Evolutionary conservation across 1,140 invertebrate genomes (phyloP), one percentile per base, ranked within the genome.

Genomic region (Geopemphigus sp.): DNA sequence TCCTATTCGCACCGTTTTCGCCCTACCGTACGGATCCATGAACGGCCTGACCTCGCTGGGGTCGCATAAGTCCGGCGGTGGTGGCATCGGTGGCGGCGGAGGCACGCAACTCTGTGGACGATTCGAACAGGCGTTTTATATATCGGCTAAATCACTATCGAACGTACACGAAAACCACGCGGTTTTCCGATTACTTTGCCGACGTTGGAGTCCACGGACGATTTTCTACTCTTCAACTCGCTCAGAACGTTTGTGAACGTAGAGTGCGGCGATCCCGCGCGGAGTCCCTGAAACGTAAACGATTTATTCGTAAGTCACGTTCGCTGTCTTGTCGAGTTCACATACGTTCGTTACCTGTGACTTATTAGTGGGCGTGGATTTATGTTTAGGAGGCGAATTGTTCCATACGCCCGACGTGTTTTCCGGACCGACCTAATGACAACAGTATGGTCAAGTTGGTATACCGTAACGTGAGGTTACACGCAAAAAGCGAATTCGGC

Each of bases 1-100:
- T 14, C 96, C 96, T 72, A 98, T 97, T 63, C 96, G 87, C 10
- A 98, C 95, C 0, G 96, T 98, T 84, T 97, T 96, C 0, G 96
- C 96, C 63, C 96, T 86, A 1, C 95, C 95, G 82, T 96, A 96
- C 0, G 94, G 94, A 85, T 96, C 94, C 47, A 95, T 87, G 84
- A 95, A 96, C 5, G 93, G 93, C 22, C 93, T 86, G 1, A 89
- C 89, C 84, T 93, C 92, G 1, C 90, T 92, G 0, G 92, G 91
- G 84, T 93, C 92, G 72, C 90, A 89, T n/a, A 88, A 88, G 83
- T 94, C 91, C 54, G 94, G 87, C 26, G 93, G 92, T 39, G 93
- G 92, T 4, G 93, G 92, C 90, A 94, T 92, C 0, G 93, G 92
- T 0, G 95, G 94, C 17, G 93, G 93, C 0, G 95, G 93, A 0